Evolutionary conservation across 2,797 vertebrate genomes (phyloP).

Genomic region (Acrossocheilus wenchowensis): DNA sequence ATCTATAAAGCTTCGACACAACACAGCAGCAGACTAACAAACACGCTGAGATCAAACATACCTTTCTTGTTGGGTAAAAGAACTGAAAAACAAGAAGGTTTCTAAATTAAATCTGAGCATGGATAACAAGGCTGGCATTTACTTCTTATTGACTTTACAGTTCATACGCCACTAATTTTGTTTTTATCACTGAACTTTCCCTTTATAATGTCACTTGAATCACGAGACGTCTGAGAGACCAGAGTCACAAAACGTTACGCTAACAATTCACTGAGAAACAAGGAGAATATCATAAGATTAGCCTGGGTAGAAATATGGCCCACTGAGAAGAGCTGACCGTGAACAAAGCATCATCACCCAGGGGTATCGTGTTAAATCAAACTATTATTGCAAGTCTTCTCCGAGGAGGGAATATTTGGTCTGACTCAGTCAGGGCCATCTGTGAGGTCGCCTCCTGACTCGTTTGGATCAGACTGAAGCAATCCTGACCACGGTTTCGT

Average conservation of each 20-base stretch:
- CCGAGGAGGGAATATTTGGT: constrained; percentile 14
- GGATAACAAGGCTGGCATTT: constrained; percentile 27
- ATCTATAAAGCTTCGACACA: constrained; percentile 25
- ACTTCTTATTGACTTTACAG: not conserved
- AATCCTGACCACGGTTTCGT: not conserved
- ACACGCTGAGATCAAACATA: constrained; percentile 67
- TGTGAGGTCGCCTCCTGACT: constrained; percentile 15
- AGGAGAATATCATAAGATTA: constrained; percentile 10
- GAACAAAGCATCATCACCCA: constrained; percentile 29
- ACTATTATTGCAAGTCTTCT: constrained; percentile 35
- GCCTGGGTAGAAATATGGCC: constrained; percentile 18
- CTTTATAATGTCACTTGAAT: not conserved
- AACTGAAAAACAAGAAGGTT: constrained; percentile 73
- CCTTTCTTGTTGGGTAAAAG: constrained; percentile 76
- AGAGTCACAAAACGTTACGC: not conserved
- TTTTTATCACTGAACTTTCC: constrained; percentile 3
- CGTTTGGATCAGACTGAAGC: constrained; percentile 19
- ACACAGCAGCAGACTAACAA: constrained; percentile 48
- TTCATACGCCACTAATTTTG: not conserved
- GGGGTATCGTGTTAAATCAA: constrained; percentile 38
- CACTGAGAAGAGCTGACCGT: constrained; percentile 13
- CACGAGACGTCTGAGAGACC: not conserved
- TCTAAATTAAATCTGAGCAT: constrained; percentile 43
- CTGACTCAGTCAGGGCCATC: constrained; percentile 22
- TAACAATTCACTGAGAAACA: constrained; percentile 21